Percentiles rank a stretch among this genome's conserved stretches.
phyloP scores from a whole-genome alignment of 2,797 vertebrate species.

The Ctenochaetus hawaiiensis region DNA sequence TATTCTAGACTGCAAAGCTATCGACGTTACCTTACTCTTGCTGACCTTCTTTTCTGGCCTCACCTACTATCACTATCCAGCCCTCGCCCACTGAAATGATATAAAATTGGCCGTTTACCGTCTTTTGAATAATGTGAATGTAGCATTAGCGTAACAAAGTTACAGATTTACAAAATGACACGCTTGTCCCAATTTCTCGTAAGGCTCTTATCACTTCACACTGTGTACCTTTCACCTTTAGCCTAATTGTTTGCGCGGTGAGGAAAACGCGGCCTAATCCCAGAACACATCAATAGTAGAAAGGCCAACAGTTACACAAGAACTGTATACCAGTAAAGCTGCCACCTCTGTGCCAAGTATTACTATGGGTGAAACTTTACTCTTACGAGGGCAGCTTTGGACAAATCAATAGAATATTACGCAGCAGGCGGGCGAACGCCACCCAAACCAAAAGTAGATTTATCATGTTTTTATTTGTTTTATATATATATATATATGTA shows the following conservation, averaged over 20 bases:
- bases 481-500: no score
- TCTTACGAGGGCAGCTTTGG: slow-evolving; percentile 15
- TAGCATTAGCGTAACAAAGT: not conserved
- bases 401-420: slow-evolving; percentile 60
- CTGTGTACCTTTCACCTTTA: slow-evolving; percentile 62
- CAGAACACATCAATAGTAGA: slow-evolving; percentile 66
- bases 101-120: no score
- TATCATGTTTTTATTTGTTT: slow-evolving; percentile 30
- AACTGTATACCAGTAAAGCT: slow-evolving; percentile 72
- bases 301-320: slow-evolving; percentile 75
- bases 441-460: slow-evolving; percentile 14
- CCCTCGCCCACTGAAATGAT: no score
- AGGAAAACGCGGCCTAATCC: slow-evolving; percentile 41
- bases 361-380: slow-evolving; percentile 36
- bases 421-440: slow-evolving; percentile 24
- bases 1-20: no score
- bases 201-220: slow-evolving; percentile 49
- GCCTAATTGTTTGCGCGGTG: slow-evolving; percentile 59
- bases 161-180: slow-evolving; percentile 12
- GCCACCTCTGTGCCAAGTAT: slow-evolving; percentile 53
- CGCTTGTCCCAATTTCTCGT: slow-evolving; percentile 12
- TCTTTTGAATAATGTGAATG: not conserved
- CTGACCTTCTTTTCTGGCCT: no score
- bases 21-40: no score
- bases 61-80: no score